A percentile compares a stretch with the other conserved stretches of the same genome.
Evolutionary conservation across 1,140 invertebrate species (phyloP).

Genomic region (Lordiphosa mommai): DNA sequence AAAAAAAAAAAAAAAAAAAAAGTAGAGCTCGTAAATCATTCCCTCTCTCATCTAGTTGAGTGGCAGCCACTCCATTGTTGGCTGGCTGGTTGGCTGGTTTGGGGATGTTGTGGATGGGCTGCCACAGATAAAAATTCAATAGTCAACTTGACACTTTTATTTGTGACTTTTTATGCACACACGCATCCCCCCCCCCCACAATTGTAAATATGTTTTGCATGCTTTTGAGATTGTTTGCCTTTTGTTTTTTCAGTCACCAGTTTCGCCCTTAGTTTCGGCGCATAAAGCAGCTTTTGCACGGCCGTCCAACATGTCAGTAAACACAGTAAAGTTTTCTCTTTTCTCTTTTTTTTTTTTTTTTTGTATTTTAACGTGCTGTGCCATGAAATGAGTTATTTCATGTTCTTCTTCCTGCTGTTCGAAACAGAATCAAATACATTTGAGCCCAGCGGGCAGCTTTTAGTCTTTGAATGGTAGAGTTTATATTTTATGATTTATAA

Average conservation of each 20-base stretch:
- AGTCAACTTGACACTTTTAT: constrained; percentile 75
- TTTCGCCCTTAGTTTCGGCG: constrained; percentile 25
- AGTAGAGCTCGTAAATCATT: constrained; percentile 61
- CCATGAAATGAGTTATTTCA: constrained; percentile 57
- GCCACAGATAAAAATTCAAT: constrained; percentile 73
- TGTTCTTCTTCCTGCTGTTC: constrained; percentile 11
- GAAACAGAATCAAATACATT: constrained; percentile 9
- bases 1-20: constrained; percentile 28
- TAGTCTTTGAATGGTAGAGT: constrained; percentile 5
- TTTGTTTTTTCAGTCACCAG: neutral
- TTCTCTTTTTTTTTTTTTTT: too few species aligned
- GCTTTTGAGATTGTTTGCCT: constrained; percentile 36
- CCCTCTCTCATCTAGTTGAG: neutral
- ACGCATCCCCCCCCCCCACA: neutral
- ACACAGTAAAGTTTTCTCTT: too few species aligned
- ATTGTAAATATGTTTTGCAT: constrained; percentile 39
- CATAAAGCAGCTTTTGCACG: constrained; percentile 49
- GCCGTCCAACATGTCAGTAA: constrained; percentile 20
- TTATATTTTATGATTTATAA: constrained; percentile 8
- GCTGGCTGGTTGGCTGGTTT: neutral
- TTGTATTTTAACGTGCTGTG: constrained; percentile 48
- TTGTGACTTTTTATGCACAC: constrained; percentile 59
- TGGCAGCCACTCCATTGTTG: constrained; percentile 16
- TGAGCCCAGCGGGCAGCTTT: constrained; percentile 18
- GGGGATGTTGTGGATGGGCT: constrained; percentile 23